Evolutionary conservation across 2,888 invertebrate genomes (phyloP).

Genomic region (Drosophila ochracea): DNA sequence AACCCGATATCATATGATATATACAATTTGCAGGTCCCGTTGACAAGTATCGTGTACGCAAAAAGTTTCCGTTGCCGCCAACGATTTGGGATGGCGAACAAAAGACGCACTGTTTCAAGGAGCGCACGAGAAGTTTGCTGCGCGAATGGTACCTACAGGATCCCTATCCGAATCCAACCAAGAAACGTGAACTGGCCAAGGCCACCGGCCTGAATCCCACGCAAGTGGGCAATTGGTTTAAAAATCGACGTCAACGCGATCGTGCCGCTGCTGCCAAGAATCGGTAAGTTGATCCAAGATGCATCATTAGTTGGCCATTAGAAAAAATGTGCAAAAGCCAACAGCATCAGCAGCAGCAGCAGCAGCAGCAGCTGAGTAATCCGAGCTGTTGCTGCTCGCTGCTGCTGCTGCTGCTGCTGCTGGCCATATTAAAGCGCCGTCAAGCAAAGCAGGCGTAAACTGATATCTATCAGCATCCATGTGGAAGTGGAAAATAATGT

Average conservation of each 20-base stretch:
- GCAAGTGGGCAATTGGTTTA: constrained; percentile 97
- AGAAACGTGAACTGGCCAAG: constrained; percentile 95
- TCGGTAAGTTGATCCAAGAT: constrained; percentile 88
- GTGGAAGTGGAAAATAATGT: constrained; percentile 41
- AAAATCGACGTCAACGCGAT: constrained; percentile 94
- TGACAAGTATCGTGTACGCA: constrained; percentile 96
- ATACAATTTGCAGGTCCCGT: constrained; percentile 88
- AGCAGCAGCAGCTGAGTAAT: constrained; percentile 42
- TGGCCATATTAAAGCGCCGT: constrained; percentile 45
- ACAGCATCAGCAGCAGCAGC: background rate
- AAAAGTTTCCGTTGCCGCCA: constrained; percentile 96
- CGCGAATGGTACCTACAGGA: constrained; percentile 99
- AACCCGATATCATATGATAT: background rate
- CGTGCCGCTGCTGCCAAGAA: constrained; percentile 98
- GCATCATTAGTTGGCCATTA: constrained; percentile 52
- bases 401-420: constrained; percentile 25
- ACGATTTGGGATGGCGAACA: constrained; percentile 99
- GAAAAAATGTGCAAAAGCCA: constrained; percentile 25
- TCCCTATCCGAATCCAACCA: constrained; percentile 97
- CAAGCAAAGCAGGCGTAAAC: constrained; percentile 55
- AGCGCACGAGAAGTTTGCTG: constrained; percentile 96
- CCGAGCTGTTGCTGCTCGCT: constrained; percentile 45
- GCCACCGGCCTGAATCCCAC: constrained; percentile 96
- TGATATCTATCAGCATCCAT: constrained; percentile 62
- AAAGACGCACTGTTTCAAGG: constrained; percentile 98